Evolutionary conservation across 2,888 invertebrate species (phyloP), one percentile per base, ranked within the genome.

Genomic region (Panopea generosa): DNA sequence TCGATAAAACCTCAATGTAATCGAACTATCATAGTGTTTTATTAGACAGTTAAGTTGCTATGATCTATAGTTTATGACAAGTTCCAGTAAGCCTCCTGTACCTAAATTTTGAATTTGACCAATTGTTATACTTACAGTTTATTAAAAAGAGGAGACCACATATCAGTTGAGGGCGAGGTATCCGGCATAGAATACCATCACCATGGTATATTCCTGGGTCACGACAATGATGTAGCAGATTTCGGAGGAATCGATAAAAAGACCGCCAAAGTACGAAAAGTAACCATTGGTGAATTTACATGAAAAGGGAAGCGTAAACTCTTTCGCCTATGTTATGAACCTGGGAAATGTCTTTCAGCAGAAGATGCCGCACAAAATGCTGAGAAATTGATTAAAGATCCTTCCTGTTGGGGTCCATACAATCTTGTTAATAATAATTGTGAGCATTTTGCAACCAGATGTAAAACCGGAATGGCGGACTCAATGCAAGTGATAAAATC

Each of bases 151-250:
- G 75, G 75, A 3, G 75, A 75, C 26, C 75, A 75, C 6, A 16
- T 75, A 4, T 63, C 70, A 11, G 69, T 69, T 20, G 43, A 65
- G 14, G 75, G 69, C 16, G 26, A 40, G 18, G 29, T 38, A n/a
- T 11, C 9, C 0, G 75, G 65, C 1, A 55, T 60, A 29, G 29
- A 55, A 18, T 75, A 71, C 22, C 71, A 70, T 27, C 78, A 78
- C 29, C 78, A 78, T 49, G 74, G 70, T 16, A 78, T 78, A 18
- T 74, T 57, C 33, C 45, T 78, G 0, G 56, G 69, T n/a, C 53
- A 40, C 11, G 45, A 55, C 16, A 55, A 55, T 27, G 78, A 71
- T 0, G 63, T 78, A 2, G 71, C 60, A 1, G 67, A 78, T 47
- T 78, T 75, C 40, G 74, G 78, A 2, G 63, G 65, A 16, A 16